Evolutionary conservation across 64 coral and sea anemone species (phyloP).

Genomic region (Trachythela sp.): DNA sequence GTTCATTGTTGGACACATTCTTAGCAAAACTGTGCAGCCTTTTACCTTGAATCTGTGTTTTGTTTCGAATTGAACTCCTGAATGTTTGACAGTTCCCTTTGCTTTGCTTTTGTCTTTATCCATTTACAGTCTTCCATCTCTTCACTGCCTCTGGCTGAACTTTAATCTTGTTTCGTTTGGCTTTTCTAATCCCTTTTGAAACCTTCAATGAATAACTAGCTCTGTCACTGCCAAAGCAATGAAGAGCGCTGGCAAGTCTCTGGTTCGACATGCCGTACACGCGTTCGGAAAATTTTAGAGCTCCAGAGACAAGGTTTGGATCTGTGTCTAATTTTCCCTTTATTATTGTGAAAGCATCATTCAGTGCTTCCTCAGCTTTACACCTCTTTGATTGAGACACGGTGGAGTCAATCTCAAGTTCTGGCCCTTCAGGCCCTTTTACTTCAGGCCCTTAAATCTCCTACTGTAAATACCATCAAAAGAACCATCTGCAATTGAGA

Average conservation of each 20-base stretch:
- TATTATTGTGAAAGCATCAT: background rate
- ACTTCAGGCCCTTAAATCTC: background rate
- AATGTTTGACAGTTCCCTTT: background rate
- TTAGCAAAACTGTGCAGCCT: constrained; percentile 1
- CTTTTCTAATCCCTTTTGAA: background rate
- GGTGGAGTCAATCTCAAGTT: background rate
- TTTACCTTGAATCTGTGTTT: background rate
- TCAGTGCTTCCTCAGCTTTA: background rate
- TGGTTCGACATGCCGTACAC: background rate
- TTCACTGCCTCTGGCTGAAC: background rate
- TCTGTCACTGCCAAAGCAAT: background rate
- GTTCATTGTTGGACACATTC: background rate
- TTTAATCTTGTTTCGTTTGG: background rate
- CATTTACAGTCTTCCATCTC: background rate
- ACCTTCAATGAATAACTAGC: background rate
- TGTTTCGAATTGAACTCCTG: background rate
- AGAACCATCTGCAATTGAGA: background rate
- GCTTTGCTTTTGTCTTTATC: background rate
- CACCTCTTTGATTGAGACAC: background rate
- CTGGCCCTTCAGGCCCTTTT: background rate
- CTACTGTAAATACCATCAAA: background rate
- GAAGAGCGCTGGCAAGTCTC: background rate
- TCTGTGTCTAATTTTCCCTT: background rate
- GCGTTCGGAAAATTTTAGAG: background rate
- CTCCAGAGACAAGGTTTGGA: background rate